Conservation (phyloP, 1,140 invertebrate genomes). For the Bombus terrestris region DNA sequence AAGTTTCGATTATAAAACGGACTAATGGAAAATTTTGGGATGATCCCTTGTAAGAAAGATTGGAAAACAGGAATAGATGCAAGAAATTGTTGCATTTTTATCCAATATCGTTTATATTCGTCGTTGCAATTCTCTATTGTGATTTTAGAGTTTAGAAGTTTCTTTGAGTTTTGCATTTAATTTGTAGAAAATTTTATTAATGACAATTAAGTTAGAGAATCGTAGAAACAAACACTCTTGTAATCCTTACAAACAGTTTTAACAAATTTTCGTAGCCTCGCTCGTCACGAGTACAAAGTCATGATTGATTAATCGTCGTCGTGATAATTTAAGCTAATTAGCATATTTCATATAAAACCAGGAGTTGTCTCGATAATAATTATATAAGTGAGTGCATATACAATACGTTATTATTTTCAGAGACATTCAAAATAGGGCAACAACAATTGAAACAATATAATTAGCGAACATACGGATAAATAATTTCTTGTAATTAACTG, state of each 20-base stretch:
- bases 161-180: too few species aligned
- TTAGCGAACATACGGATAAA: neutral
- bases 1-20: too few species aligned
- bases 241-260: neutral
- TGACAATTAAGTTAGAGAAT: too few species aligned
- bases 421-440: neutral
- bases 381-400: neutral
- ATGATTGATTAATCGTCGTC: neutral
- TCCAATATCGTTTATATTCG: neutral
- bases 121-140: too few species aligned
- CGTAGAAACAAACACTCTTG: fast-evolving
- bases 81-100: neutral
- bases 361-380: neutral
- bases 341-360: neutral
- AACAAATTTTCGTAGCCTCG: too few species aligned
- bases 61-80: neutral
- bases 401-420: neutral
- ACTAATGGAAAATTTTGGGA: neutral
- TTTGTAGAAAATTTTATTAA: too few species aligned
- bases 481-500: neutral
- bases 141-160: too few species aligned
- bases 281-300: too few species aligned
- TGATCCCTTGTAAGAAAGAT: neutral
- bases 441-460: neutral
- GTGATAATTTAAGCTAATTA: neutral